Evolutionary conservation across 2,797 vertebrate genomes (phyloP), one percentile per base, ranked within the genome.

Genomic region (Fistularia commersonii): DNA sequence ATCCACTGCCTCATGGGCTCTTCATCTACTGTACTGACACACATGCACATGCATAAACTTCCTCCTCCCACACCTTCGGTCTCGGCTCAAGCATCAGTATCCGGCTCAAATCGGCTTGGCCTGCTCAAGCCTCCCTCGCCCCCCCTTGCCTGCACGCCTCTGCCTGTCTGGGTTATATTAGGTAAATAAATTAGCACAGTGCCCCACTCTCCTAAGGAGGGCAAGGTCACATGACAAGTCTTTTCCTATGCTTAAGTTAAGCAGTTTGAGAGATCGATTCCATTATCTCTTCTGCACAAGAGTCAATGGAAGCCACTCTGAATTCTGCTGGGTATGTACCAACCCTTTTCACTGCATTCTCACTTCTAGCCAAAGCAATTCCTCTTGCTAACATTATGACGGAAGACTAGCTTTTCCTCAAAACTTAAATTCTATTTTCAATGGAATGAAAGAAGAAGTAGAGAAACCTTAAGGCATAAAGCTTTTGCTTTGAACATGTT

Each of bases 161-260:
- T 58, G 59, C 71, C 66, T 62, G 54, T 71, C 45, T 62, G 40
- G 62, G 65, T 77, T 84, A 73, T 80, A 70, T 76, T 74, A 54
- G 67, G 58, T 84, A 82, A 81, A 85, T 76, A 83, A 73, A 84
- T 87, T 80, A 84, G 65, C 83, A 58, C 65, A 64, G 55, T 78
- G 77, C 59, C 79, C 77, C 56, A 53, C 65, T 82, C 78, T 70
- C 55, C 66, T 79, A 86, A 80, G 81, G 74, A 77, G 69, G 48
- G 64, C 72, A 59, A 1, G 47, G 72, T 87, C 88, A 86, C 81
- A 73, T 88, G 84, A 84, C 81, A 35, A 32, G 39, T 37, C 54
- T 75, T 64, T 74, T 61, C 54, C 57, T 73, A 53, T 7, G 71
- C 78, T 87, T 86, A 85, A 79, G 65, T 76, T 86, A 78, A 88